Conservation (phyloP, 1,140 invertebrate genomes). For the Lycorma delicatula region DNA sequence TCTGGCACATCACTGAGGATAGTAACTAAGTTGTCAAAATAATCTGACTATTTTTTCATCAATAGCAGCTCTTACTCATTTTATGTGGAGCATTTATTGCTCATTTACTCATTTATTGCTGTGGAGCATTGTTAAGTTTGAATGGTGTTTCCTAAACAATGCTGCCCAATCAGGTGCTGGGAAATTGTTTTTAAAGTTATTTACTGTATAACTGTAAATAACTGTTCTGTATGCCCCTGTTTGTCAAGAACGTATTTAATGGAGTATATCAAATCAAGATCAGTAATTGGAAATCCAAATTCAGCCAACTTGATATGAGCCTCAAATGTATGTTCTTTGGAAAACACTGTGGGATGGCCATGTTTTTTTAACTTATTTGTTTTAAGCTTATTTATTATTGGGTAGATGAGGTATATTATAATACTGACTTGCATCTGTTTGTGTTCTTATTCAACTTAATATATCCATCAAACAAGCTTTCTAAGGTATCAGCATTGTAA, state of each 20-base stretch:
- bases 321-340: conserved; percentile 12
- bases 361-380: conserved; percentile 13
- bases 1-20: no score
- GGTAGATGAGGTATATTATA: conserved; percentile 14
- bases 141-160: conserved; percentile 28
- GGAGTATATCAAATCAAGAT: conserved; percentile 10
- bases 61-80: conserved; percentile 26
- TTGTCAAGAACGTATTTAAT: conserved; percentile 11
- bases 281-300: conserved; percentile 14
- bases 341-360: conserved; percentile 12
- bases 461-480: conserved; percentile 14
- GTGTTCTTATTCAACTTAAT: conserved; percentile 11
- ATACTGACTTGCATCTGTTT: conserved; percentile 9
- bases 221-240: no score
- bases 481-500: conserved; percentile 7
- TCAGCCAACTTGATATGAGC: conserved; percentile 9
- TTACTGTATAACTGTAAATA: no score
- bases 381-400: conserved; percentile 19
- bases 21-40: no score
- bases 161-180: conserved; percentile 31
- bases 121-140: conserved; percentile 24
- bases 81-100: no score
- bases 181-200: conserved; percentile 29
- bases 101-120: conserved; percentile 28
- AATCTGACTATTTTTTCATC: conserved; percentile 16